phyloP scores from a whole-genome alignment of 2,113 vertebrate genomes.

The Bettongia penicillata region DNA sequence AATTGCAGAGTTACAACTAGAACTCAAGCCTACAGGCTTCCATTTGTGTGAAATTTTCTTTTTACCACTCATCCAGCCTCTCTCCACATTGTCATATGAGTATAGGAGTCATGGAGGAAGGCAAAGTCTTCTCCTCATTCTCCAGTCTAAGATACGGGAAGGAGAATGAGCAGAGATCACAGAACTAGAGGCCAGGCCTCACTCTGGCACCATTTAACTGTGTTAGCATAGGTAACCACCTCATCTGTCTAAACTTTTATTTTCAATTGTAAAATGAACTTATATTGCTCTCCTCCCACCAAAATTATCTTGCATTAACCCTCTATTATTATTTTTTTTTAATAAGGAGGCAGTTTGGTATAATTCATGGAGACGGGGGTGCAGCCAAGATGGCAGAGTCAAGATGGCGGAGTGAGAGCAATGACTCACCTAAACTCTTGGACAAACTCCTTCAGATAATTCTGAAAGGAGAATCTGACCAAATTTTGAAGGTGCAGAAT shows the following conservation, averaged over 20 bases:
- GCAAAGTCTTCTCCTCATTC: background rate
- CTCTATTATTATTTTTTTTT: background rate
- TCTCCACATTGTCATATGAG: background rate
- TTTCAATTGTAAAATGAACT: background rate
- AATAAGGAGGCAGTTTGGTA: background rate
- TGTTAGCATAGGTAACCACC: background rate
- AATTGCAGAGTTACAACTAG: background rate
- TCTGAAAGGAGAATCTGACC: too few species aligned
- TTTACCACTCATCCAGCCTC: background rate
- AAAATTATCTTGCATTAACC: background rate
- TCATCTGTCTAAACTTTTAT: background rate
- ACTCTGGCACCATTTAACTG: background rate
- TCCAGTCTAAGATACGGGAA: background rate
- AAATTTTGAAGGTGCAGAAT: too few species aligned
- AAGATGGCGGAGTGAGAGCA: too few species aligned
- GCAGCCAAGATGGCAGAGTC: too few species aligned
- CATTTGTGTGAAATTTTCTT: background rate
- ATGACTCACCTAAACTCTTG: too few species aligned
- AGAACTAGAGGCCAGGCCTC: background rate
- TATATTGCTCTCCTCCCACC: background rate
- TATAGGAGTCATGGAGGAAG: background rate
- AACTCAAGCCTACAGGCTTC: background rate
- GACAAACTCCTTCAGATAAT: too few species aligned
- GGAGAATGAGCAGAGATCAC: background rate
- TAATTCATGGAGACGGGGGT: background rate